A percentile compares a stretch with the other conserved stretches of the same genome.
Evolutionary conservation across 2,797 vertebrate species (phyloP).

Genomic region (Brachyalestes nurse): DNA sequence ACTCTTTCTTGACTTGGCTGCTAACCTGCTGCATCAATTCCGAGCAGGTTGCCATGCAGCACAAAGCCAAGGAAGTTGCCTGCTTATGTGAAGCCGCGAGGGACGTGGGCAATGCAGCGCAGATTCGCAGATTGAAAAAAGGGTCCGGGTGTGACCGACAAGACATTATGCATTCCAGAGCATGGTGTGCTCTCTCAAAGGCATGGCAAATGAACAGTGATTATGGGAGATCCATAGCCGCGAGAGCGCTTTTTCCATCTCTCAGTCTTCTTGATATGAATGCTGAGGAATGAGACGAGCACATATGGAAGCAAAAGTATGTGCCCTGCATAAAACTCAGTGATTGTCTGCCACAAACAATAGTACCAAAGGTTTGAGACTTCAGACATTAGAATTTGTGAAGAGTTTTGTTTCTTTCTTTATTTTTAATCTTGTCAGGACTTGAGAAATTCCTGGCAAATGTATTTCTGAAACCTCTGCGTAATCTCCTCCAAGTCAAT

Average conservation of each 20-base stretch:
- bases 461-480: background rate
- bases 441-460: slow-evolving; percentile 10
- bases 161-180: slow-evolving; percentile 18
- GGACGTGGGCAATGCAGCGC: slow-evolving; percentile 26
- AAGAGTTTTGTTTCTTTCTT: slow-evolving; percentile 1
- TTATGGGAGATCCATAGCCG: slow-evolving; percentile 13
- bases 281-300: background rate
- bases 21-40: slow-evolving; percentile 43
- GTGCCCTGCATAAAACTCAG: too few relatives aligned
- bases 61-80: slow-evolving; percentile 32
- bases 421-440: slow-evolving; percentile 20
- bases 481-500: slow-evolving; percentile 15
- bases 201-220: slow-evolving; percentile 5
- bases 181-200: slow-evolving; percentile 6
- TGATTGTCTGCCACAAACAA: background rate
- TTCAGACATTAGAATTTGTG: background rate
- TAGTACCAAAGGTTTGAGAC: background rate
- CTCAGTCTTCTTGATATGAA: background rate
- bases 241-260: background rate
- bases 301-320: too few relatives aligned
- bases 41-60: slow-evolving; percentile 51
- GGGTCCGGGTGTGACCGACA: slow-evolving; percentile 12
- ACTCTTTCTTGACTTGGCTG: slow-evolving; percentile 18
- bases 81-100: slow-evolving; percentile 36
- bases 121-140: slow-evolving; percentile 36